Conservation (phyloP, 1,140 invertebrate genomes). For the Camponotus vicinus region DNA sequence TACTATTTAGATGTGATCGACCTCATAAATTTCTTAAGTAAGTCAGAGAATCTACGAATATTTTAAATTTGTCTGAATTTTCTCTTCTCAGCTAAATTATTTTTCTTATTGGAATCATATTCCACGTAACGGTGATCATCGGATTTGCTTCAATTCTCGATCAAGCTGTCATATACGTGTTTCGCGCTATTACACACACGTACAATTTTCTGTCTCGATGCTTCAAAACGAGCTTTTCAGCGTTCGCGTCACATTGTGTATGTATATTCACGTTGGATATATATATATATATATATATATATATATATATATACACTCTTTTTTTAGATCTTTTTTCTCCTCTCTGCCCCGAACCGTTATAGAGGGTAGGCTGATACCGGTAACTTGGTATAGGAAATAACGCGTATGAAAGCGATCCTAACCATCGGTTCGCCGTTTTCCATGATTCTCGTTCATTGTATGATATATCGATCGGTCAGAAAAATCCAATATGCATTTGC, state of each 20-base stretch:
- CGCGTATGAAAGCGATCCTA: constrained; percentile 40
- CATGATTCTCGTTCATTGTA: constrained; percentile 17
- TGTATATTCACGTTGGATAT: neutral
- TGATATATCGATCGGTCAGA: constrained; percentile 18
- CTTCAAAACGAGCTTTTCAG: constrained; percentile 22
- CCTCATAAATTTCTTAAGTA: neutral
- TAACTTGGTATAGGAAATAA: constrained; percentile 46
- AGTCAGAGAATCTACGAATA: neutral
- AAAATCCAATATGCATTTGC: constrained; percentile 37
- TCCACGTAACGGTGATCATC: neutral
- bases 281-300: neutral
- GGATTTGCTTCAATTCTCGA: neutral
- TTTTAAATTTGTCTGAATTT: neutral
- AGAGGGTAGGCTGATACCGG: constrained; percentile 18
- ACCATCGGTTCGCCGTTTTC: constrained; percentile 3
- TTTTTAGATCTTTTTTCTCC: neutral
- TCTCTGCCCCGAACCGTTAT: neutral
- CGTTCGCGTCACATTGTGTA: constrained; percentile 18
- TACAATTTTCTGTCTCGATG: constrained; percentile 51
- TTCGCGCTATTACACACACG: neutral
- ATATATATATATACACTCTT: no score
- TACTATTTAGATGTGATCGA: neutral
- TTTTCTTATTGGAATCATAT: neutral
- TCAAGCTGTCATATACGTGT: neutral
- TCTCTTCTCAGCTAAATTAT: neutral